Evolutionary conservation across 2,888 invertebrate species (phyloP), one percentile per base, ranked within the genome.

Genomic region (Marronus borbonicus): DNA sequence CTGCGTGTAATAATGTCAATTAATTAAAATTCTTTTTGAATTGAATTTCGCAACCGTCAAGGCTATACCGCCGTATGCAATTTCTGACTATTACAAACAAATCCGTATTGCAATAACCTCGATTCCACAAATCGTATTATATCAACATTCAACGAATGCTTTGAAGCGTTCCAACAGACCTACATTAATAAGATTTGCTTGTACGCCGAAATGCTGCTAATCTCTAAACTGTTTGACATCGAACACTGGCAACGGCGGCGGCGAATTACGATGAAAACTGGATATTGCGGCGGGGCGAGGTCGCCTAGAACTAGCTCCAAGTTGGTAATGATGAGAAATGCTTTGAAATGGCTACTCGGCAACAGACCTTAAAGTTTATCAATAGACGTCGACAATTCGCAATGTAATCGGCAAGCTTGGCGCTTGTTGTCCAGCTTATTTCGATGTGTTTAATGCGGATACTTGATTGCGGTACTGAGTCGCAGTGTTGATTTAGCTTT

Each of bases 351-450:
- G 28, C 60, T 28, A 60, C 60, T 60, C 28, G 60, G 60, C 60
- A 60, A 60, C 60, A 60, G 28, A 60, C 60, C 60, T 60, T 60
- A 60, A 60, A 60, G 60, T 60, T 60, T 60, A 28, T 28, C 60
- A 28, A 60, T 60, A 60, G 60, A 60, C 28, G 60, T 60, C 60
- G 60, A 20, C 60, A 8, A 60, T 28, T 60, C 60, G 24, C 60
- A 60, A 20, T 60, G 60, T 24, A 60, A 28, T 20, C 60, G 60
- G 28, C 60, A 60, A 60, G 60, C 31, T 60, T 60, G 28, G 28
- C 28, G 7, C 60, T 60, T 60, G 60, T 60, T 60, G 20, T 20
- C 60, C 60, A 10, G 24, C 28, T 60, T 20, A 60, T 28, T 28
- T 60, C 8, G 20, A 28, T 14, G 28, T n/a, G 14, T 55, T 8